Evolutionary conservation across 2,797 vertebrate species (phyloP).

Genomic region (Microchirus variegatus): DNA sequence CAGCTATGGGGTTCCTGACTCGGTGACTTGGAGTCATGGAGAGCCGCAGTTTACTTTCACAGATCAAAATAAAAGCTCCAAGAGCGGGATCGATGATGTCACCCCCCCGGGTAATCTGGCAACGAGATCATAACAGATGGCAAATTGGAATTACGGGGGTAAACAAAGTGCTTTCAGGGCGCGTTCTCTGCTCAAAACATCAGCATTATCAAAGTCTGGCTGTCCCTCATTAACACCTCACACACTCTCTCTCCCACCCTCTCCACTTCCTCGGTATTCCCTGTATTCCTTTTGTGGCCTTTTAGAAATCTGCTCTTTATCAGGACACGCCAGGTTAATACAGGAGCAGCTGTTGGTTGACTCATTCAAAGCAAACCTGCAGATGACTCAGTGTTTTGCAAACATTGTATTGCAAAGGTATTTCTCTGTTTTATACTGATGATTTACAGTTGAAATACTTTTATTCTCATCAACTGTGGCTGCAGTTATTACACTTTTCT

Average conservation of each 20-base stretch:
- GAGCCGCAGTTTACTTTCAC: conserved; percentile 45
- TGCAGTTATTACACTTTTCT: too few relatives aligned
- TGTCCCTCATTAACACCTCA: conserved; percentile 56
- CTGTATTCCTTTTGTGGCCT: conserved; percentile 26
- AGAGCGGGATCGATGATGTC: conserved; percentile 56
- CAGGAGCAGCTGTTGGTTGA: not conserved
- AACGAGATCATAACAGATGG: conserved; percentile 74
- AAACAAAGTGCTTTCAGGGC: conserved; percentile 71
- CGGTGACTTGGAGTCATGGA: conserved; percentile 25
- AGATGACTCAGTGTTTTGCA: too few relatives aligned
- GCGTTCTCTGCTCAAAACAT: conserved; percentile 46
- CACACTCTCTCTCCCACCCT: conserved; percentile 8
- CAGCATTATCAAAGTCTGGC: conserved; percentile 60
- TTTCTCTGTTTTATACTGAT: too few relatives aligned
- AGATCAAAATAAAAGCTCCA: conserved; percentile 64
- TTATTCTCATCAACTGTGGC: too few relatives aligned
- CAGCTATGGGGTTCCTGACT: conserved; percentile 33
- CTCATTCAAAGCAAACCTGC: not conserved
- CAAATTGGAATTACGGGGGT: conserved; percentile 59
- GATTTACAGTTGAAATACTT: too few relatives aligned
- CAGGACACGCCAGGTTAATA: conserved; percentile 38
- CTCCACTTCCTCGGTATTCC: conserved; percentile 31
- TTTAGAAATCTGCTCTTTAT: conserved; percentile 32
- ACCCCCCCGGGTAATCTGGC: conserved; percentile 65
- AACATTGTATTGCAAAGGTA: too few relatives aligned